Base-by-base conservation (phyloP, 1,140 invertebrate species). In the Daktulosphaira vitifoliae region DNA sequence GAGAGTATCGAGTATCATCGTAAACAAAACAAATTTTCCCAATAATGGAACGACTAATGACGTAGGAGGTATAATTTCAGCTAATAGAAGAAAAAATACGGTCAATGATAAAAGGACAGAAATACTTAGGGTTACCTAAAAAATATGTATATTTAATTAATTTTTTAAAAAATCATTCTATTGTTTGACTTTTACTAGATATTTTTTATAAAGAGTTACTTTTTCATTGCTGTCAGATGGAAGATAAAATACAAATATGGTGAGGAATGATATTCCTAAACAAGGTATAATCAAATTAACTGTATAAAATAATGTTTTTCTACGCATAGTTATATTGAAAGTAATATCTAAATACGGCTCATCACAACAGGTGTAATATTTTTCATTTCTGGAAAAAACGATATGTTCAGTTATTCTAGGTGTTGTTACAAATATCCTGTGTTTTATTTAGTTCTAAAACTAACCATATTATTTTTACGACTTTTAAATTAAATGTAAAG, bases 181-280 rank as follows among this genome's bases (percentile, higher is more conserved):
- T n/a, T n/a, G n/a, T n/a, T n/a, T n/a, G n/a, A n/a, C n/a, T n/a
- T n/a, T n/a, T n/a, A n/a, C n/a, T n/a, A n/a, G n/a, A n/a, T n/a
- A n/a, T n/a, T n/a, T n/a, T n/a, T n/a, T n/a, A n/a, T n/a, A 6
- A 7, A 23, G 18, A 25, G 23, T 44, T 78, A 98, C 93, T 84
- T 99, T 98, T 81, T 99, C 96, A 69, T 96, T 96, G 75, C 92
- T 96, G 78, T 98, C 96, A 65, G 95, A 98, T 67, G 96, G 96
- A 72, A 99, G 78, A 76, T 99, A 99, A 80, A 99, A 99, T 25
- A 97, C 96, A 67, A 99, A 82, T 42, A 98, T 91, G 54, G 96
- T 98, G 68, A 99, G 86, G 78, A 98, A 98, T 37, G 95, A 97
- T 74, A 96, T 96, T 46, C 92, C 93, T 84, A 96, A 95, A 74